Base-by-base conservation (phyloP, 2,888 invertebrate species). In the Pycnomerus fuliginosus region DNA sequence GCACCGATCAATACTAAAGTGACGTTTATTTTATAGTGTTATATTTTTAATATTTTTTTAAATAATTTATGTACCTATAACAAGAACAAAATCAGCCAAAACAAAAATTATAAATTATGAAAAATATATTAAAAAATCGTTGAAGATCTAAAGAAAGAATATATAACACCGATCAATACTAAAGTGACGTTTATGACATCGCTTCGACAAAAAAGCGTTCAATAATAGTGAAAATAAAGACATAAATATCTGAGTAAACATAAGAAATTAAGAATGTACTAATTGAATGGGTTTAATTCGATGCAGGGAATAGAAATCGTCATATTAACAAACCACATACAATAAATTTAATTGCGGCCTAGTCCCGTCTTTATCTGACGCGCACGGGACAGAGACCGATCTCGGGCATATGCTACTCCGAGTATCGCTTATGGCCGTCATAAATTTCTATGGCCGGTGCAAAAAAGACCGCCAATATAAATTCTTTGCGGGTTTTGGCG, bases 221-320 rank as follows among this genome's bases (percentile, higher is more conserved):
- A 45, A 38, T 11, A 17, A 31, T 32, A 39, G 55, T 46, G 50
- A 53, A 57, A 63, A 65, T 64, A 61, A 59, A 64, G 61, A 62
- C 64, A 64, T 64, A 64, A 64, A 65, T 63, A 60, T 56, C 48
- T 14, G 25, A 5, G 31, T 38, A 37, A 36, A 46, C 46, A 41
- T 50, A 65, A 64, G 61, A 65, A 67, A 64, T 64, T 64, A 65
- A 63, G 62, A 65, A 65, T 62, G 63, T 59, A 61, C 63, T 65
- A 66, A 67, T 66, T 67, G 67, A 65, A 64, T 65, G 61, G 53
- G 48, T 62, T 65, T 65, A 65, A 67, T 67, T 65, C 64, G 61
- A 58, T 58, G 59, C 52, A 52, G 59, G 55, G 67, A 65, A 67
- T 67, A 65, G 67, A 64, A 67, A 67, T 67, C 60, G 65, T 62